Base-by-base conservation (phyloP, 2,888 invertebrate species). In the Mayetiola destructor region DNA sequence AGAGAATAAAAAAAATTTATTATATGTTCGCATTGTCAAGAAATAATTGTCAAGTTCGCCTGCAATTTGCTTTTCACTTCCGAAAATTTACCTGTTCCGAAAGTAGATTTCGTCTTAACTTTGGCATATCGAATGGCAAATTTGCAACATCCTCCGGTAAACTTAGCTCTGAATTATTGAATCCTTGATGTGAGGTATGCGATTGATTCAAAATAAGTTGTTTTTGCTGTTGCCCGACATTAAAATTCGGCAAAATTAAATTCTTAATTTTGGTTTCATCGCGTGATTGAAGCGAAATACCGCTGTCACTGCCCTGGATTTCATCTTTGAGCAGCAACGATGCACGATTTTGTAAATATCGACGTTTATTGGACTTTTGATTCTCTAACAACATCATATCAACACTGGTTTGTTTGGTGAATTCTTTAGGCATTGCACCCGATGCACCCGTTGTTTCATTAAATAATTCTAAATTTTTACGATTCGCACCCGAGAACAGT, bases 71-170 rank as follows among this genome's bases (percentile, higher is more conserved):
- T n/a, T n/a, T n/a, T n/a, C n/a, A n/a, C 10, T 40, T 40, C 9
- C 10, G 21, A 39, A 2, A 53, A 39, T 54, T 59, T 57, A 68
- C 81, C 66, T 80, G 80, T 65, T 84, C 82, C 64, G 82, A 66
- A 21, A 79, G 78, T 59, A 81, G 73, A 64, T 81, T 73, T 61
- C 88, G 76, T 59, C 88, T 76, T 62, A 90, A 71, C 69, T 91
- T 91, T 55, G 90, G 90, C 89, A 90, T 90, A 65, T 90, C 89
- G 65, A 90, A 90, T 2, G 90, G 90, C 62, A 90, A 77, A 73
- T 89, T 88, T 29, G 82, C 79, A 61, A 87, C 73, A 65, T 87
- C 84, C 57, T 81, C 80, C 35, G 79, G 79, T 57, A 79, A 74
- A n/a, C 75, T 75, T 61, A 75, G 74, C 30, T 18, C 55, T 42